phyloP scores from a whole-genome alignment of 1,140 invertebrate genomes.

The Pygmarrhopalites habei region DNA sequence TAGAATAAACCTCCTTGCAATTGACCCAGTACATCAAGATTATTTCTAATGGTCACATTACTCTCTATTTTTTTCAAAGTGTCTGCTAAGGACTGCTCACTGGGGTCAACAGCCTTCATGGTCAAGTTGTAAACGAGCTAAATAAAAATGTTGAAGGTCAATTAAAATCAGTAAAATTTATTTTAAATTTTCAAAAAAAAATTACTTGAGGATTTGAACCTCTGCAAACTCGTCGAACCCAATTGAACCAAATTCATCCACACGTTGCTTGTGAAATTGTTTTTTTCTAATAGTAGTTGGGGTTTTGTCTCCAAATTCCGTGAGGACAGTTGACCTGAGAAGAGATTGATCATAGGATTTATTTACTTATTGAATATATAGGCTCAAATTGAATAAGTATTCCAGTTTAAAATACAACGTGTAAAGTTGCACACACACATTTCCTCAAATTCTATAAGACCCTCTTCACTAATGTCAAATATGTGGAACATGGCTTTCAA shows the following conservation, averaged over 20 bases:
- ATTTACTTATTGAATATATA: background rate
- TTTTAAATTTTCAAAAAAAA: background rate
- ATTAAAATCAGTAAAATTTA: background rate
- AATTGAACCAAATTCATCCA: background rate
- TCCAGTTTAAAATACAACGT: background rate
- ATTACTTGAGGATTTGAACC: background rate
- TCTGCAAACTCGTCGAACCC: conserved; percentile 10
- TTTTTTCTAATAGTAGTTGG: background rate
- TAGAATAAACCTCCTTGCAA: conserved; percentile 21
- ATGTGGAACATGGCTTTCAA: background rate
- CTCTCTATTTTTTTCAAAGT: conserved; percentile 13
- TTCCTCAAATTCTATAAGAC: conserved; percentile 9
- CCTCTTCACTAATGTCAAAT: conserved; percentile 4
- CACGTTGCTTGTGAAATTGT: background rate
- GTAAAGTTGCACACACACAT: background rate
- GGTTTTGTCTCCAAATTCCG: conserved; percentile 19
- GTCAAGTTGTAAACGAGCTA: conserved; percentile 13
- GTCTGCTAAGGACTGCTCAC: background rate
- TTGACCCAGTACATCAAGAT: conserved; percentile 18
- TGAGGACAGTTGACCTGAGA: conserved; percentile 2
- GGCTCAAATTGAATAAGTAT: background rate
- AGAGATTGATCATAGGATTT: background rate
- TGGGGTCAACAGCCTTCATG: conserved; percentile 2
- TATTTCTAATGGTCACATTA: conserved; percentile 10
- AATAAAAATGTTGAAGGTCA: background rate